Percentiles rank a stretch among this genome's conserved stretches.
Conservation (phyloP, 1,140 invertebrate genomes). For the Saxidomus purpurata region DNA sequence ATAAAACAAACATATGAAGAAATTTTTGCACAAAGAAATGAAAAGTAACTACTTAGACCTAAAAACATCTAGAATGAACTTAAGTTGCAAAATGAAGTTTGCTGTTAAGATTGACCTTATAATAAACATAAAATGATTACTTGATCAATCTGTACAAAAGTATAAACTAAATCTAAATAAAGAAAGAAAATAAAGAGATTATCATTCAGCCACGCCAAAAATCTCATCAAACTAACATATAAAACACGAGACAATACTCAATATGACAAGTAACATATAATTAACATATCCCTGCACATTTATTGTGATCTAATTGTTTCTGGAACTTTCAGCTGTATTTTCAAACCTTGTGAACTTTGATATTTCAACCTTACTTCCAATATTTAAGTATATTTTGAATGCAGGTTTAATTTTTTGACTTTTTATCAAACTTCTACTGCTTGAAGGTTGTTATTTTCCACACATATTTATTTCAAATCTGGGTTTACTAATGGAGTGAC, state of each 20-base stretch:
- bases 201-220: slow-evolving; percentile 20
- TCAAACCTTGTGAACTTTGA: too few relatives aligned
- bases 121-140: not conserved
- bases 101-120: not conserved
- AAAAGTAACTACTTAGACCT: not conserved
- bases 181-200: slow-evolving; percentile 7
- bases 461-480: too few relatives aligned
- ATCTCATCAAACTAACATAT: slow-evolving; percentile 33
- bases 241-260: slow-evolving; percentile 9
- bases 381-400: too few relatives aligned
- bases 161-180: not conserved
- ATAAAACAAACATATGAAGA: not conserved
- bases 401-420: too few relatives aligned
- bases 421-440: too few relatives aligned
- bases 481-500: too few relatives aligned
- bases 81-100: not conserved
- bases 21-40: not conserved
- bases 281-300: too few relatives aligned
- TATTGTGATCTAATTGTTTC: too few relatives aligned
- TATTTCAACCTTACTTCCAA: too few relatives aligned
- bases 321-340: too few relatives aligned
- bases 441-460: too few relatives aligned
- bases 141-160: not conserved
- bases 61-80: not conserved
- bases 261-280: too few relatives aligned